Evolutionary conservation across 2,113 vertebrate species (phyloP).

Genomic region (Pedionomus torquatus): DNA sequence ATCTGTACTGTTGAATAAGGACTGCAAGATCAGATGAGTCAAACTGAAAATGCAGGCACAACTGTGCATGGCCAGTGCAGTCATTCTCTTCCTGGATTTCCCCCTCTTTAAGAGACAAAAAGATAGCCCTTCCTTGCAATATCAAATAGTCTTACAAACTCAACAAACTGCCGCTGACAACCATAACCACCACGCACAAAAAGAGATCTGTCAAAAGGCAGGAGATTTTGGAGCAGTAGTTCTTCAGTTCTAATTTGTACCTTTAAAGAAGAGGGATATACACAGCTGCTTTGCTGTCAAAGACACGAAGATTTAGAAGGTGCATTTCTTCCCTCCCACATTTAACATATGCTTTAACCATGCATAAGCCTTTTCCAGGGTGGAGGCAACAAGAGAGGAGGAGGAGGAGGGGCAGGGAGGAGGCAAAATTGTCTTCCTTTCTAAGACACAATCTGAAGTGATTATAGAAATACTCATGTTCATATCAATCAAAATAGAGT

Average conservation of each 20-base stretch:
- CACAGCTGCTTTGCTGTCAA: constrained; percentile 28
- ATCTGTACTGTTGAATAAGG: not conserved
- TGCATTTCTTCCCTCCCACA: not conserved
- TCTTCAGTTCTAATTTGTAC: not conserved
- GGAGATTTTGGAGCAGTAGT: not conserved
- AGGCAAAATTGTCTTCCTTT: not conserved
- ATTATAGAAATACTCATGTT: constrained; percentile 42
- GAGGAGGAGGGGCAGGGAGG: not conserved
- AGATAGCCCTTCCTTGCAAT: not conserved
- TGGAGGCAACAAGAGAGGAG: not conserved
- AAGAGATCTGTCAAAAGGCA: not conserved
- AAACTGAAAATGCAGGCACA: not conserved
- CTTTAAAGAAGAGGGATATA: not conserved
- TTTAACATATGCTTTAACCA: not conserved
- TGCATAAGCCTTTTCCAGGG: not conserved
- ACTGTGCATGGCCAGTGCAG: not conserved
- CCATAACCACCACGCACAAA: not conserved
- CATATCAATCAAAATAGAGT: constrained; percentile 40
- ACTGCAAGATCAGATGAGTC: not conserved
- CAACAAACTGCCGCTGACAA: not conserved
- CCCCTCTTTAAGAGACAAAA: not conserved
- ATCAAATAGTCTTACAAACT: not conserved
- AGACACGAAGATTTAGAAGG: constrained; percentile 17
- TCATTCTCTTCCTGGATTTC: not conserved
- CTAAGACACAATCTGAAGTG: constrained; percentile 7